Percentiles rank a stretch among this genome's conserved stretches.
phyloP scores from a whole-genome alignment of 1,140 invertebrate genomes.

The Drosophila nigrodunni region DNA sequence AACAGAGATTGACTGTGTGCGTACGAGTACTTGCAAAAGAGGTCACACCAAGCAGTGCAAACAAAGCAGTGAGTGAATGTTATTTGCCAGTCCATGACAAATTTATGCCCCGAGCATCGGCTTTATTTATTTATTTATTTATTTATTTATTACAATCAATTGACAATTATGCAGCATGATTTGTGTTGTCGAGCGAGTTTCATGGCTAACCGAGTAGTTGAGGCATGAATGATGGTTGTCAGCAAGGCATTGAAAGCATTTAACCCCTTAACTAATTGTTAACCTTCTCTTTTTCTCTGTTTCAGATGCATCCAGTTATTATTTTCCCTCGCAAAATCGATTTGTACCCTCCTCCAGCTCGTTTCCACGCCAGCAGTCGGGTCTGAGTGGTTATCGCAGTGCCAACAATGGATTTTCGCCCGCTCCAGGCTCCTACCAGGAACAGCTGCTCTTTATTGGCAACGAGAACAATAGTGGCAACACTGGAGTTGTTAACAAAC shows the following conservation, averaged over 20 bases:
- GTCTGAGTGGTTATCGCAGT: slow-evolving; percentile 43
- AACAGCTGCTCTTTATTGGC: slow-evolving; percentile 77
- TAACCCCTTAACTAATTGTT: slow-evolving; percentile 15
- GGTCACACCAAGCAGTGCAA: slow-evolving; percentile 12
- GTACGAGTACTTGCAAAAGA: not conserved
- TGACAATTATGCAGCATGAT: slow-evolving; percentile 71
- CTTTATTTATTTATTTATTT: slow-evolving; percentile 58
- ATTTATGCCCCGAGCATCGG: slow-evolving; percentile 38
- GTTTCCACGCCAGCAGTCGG: slow-evolving; percentile 62
- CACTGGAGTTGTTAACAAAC: slow-evolving; percentile 40
- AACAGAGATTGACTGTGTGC: not conserved
- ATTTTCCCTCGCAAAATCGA: slow-evolving; percentile 78
- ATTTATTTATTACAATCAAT: slow-evolving; percentile 76
- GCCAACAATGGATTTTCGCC: slow-evolving; percentile 52
- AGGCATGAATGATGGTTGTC: slow-evolving; percentile 50
- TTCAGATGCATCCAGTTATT: slow-evolving; percentile 75
- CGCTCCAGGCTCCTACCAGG: slow-evolving; percentile 78
- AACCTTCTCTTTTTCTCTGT: slow-evolving; percentile 41
- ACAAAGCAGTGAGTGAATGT: slow-evolving; percentile 12
- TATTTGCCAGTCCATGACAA: slow-evolving; percentile 54
- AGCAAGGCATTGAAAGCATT: slow-evolving; percentile 18
- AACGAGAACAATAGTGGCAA: slow-evolving; percentile 62
- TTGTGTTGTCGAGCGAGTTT: slow-evolving; percentile 47
- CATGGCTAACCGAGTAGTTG: slow-evolving; percentile 51
- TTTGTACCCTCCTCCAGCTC: slow-evolving; percentile 77